Evolutionary conservation across 2,113 vertebrate species (phyloP).

Genomic region (Notothenia coriiceps): DNA sequence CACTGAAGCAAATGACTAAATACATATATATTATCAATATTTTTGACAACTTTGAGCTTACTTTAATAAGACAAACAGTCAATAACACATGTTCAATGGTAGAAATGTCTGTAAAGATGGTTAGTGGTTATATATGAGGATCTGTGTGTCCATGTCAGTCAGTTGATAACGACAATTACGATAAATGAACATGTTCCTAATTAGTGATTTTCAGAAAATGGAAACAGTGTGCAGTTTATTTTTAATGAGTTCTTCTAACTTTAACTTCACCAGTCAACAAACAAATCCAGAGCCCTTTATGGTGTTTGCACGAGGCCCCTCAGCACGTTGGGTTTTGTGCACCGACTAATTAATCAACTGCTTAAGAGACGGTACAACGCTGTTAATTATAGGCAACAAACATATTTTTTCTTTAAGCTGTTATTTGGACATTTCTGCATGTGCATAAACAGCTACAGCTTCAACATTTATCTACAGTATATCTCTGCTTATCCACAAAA

Average conservation of each 20-base stretch:
- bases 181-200: slow-evolving; percentile 5
- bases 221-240: slow-evolving; percentile 5
- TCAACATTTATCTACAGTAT: background rate
- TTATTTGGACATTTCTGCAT: slow-evolving; percentile 42
- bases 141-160: background rate
- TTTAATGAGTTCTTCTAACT: slow-evolving; percentile 3
- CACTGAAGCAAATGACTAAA: background rate
- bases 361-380: slow-evolving; percentile 18
- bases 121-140: background rate
- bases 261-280: slow-evolving; percentile 11
- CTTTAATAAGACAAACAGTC: too few relatives aligned
- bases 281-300: slow-evolving; percentile 12
- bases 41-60: background rate
- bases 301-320: slow-evolving; percentile 4
- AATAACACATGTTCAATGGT: background rate
- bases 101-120: background rate
- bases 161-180: background rate
- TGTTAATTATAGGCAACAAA: slow-evolving; percentile 51
- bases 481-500: slow-evolving; percentile 12
- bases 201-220: background rate
- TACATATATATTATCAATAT: background rate
- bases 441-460: slow-evolving; percentile 22
- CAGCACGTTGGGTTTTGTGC: slow-evolving; percentile 1
- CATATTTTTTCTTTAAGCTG: slow-evolving; percentile 23
- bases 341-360: slow-evolving; percentile 50